Base-by-base conservation (phyloP, 2,888 invertebrate species). In the Cataglyphis rosenhaueri region DNA sequence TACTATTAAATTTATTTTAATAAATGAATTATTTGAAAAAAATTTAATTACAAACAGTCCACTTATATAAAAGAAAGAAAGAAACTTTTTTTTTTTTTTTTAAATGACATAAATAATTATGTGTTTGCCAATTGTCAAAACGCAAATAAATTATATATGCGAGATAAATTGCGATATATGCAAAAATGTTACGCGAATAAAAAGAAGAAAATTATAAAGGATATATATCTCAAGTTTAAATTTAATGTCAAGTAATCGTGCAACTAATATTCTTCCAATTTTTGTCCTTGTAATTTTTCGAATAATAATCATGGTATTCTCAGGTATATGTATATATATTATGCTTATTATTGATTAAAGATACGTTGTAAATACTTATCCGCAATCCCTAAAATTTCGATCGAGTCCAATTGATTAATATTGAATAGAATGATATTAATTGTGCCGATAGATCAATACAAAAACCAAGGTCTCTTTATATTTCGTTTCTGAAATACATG, bases 401-500 rank as follows among this genome's bases (percentile, higher is more conserved):
- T 78, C 35, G 73, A 82, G 55, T 75, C 65, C 59, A 55, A 70
- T 52, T n/a, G n/a, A n/a, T 8, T 64, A 44, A 21, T 18, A 9
- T 18, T 41, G 38, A 75, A 59, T 66, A 35, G n/a, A 74, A 29
- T 3, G 21, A 52, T 15, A 25, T 18, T 38, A n/a, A 41, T 41
- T 62, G 18, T 62, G 3, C 65, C 82, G 8, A 61, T 70, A 41
- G 21, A 57, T n/a, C 68, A 76, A 85, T 29, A 70, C 57, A 3
- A n/a, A 35, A 15, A 41, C 5, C 15, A 76, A 55, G 38, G n/a
- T 25, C 8, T 38, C 5, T n/a, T 25, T n/a, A 8, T 2, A 15
- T n/a, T 59, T 21, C 29, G 29, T 64, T 29, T 62, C 15, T n/a
- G 32, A 21, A 10, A 9, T 18, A 8, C 8, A 10, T 12, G 21